A percentile compares a stretch with the other conserved stretches of the same genome.
Conservation (phyloP, 2,888 invertebrate species). For the Noctua fimbriata region DNA sequence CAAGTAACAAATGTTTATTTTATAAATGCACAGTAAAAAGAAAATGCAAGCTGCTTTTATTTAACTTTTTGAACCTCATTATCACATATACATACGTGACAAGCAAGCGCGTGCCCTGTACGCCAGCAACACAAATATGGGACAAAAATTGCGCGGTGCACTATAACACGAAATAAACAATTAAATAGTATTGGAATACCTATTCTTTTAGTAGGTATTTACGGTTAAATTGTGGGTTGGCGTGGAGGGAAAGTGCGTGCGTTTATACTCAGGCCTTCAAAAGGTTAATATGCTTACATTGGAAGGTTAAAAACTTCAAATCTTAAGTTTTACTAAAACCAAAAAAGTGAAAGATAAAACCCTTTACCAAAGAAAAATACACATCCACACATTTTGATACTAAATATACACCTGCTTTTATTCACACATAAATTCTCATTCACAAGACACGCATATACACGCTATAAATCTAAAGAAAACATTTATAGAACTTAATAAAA, state of each 20-base stretch:
- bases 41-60: neutral
- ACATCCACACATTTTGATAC: neutral
- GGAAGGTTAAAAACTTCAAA: neutral
- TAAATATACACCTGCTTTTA: conserved; percentile 17
- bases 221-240: too few relatives aligned
- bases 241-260: too few relatives aligned
- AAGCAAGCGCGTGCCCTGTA: too few relatives aligned
- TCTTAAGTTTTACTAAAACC: neutral
- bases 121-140: too few relatives aligned
- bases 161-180: too few relatives aligned
- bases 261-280: too few relatives aligned
- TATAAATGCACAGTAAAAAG: neutral
- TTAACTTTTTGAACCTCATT: too few relatives aligned
- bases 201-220: too few relatives aligned
- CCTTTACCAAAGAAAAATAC: neutral
- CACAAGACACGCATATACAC: conserved; percentile 9
- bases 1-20: too few relatives aligned
- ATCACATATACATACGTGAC: too few relatives aligned
- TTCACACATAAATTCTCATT: conserved; percentile 14
- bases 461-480: conserved; percentile 40
- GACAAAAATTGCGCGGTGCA: too few relatives aligned
- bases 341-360: neutral
- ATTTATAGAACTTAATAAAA: conserved; percentile 26
- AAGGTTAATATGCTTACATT: neutral
- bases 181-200: too few relatives aligned